Evolutionary conservation across 1,140 invertebrate species (phyloP).

Genomic region (Zaprionus camerounensis): DNA sequence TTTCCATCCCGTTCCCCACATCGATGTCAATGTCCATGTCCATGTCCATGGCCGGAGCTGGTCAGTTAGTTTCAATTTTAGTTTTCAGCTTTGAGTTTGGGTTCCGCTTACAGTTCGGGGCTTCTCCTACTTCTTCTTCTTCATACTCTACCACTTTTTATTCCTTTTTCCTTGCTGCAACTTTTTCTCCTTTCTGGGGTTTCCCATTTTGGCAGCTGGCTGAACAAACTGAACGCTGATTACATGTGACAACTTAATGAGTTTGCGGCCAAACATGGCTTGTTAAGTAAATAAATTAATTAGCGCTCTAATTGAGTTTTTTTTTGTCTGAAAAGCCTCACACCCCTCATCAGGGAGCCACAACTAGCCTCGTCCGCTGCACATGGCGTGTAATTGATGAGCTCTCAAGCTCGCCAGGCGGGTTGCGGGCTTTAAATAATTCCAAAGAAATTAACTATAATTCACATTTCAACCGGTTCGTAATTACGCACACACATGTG

Average conservation of each 20-base stretch:
- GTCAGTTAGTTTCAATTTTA: conserved; percentile 83
- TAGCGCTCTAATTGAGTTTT: conserved; percentile 77
- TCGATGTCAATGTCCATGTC: conserved; percentile 10
- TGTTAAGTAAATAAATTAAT: conserved; percentile 82
- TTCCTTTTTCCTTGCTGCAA: background rate
- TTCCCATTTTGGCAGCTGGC: conserved; percentile 22
- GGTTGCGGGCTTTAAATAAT: conserved; percentile 53
- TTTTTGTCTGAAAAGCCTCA: conserved; percentile 10
- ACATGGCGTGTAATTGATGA: conserved; percentile 43
- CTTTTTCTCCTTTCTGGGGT: background rate
- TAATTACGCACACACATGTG: background rate
- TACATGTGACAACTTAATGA: conserved; percentile 82
- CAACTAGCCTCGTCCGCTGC: background rate
- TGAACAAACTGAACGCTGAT: conserved; percentile 65
- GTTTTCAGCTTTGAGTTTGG: conserved; percentile 66
- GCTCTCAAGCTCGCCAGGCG: conserved; percentile 16
- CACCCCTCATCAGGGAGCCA: background rate
- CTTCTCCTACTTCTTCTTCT: background rate
- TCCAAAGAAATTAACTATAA: conserved; percentile 55
- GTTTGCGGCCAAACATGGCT: conserved; percentile 80
- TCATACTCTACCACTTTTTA: background rate
- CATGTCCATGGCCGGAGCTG: conserved; percentile 52
- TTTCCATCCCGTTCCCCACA: background rate
- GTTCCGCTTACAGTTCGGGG: conserved; percentile 2
- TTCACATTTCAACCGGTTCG: conserved; percentile 59